phyloP scores from a whole-genome alignment of 2,113 vertebrate genomes.

The Oryzias woworae region DNA sequence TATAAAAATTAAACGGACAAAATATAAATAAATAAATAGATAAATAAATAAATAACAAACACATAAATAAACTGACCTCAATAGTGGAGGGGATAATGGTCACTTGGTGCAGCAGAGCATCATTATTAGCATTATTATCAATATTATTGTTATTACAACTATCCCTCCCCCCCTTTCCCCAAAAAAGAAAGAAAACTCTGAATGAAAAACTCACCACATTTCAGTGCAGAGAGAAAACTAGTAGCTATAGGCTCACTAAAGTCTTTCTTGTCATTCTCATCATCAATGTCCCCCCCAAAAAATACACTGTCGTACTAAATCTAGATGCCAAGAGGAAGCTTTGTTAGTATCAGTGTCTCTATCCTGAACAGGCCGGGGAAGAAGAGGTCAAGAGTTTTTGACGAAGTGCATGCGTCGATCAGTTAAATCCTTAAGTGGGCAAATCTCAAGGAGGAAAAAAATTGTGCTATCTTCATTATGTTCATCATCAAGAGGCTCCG shows the following conservation, averaged over 20 bases:
- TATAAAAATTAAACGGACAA: constrained; percentile 54
- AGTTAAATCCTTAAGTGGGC: constrained; percentile 77
- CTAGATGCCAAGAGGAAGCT: constrained; percentile 64
- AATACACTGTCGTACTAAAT: constrained; percentile 43
- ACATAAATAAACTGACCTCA: constrained; percentile 56
- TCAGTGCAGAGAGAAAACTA: constrained; percentile 68
- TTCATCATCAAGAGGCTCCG: constrained; percentile 57
- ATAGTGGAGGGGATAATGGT: constrained; percentile 69
- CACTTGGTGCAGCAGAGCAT: constrained; percentile 77
- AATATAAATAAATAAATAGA: constrained; percentile 48
- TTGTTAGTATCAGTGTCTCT: constrained; percentile 57
- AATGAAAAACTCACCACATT: constrained; percentile 64
- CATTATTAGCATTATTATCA: constrained; percentile 68
- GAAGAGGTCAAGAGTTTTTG: constrained; percentile 59
- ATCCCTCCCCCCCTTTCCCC: constrained; percentile 25
- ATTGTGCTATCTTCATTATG: constrained; percentile 79
- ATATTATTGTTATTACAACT: constrained; percentile 56
- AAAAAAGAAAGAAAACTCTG: constrained; percentile 44
- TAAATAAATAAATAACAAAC: constrained; percentile 45
- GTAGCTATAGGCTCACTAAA: constrained; percentile 47
- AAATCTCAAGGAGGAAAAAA: constrained; percentile 73
- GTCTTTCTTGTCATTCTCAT: constrained; percentile 52
- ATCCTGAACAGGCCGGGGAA: constrained; percentile 57
- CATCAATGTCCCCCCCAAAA: constrained; percentile 51
- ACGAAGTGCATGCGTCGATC: constrained; percentile 79